A percentile compares a stretch with the other conserved stretches of the same genome.
Evolutionary conservation across 30 jellyfish, hydroid and myxozoan species (phyloP).

Genomic region (Hydra vulgaris): DNA sequence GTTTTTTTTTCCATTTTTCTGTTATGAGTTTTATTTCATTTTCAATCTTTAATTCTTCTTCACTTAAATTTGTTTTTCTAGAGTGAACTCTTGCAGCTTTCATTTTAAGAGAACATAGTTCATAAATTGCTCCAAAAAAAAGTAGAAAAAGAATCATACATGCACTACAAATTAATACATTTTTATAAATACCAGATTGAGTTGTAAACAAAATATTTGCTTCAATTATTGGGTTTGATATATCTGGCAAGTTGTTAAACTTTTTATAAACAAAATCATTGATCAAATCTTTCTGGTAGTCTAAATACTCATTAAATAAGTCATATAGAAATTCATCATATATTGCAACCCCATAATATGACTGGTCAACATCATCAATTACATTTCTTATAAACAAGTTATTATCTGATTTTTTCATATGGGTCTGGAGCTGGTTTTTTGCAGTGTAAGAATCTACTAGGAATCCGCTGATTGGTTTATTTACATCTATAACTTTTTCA

Average conservation of each 20-base stretch:
- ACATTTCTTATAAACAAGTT: slow-evolving; percentile 5
- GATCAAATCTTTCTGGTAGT: slow-evolving; percentile 18
- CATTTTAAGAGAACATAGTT: neutral
- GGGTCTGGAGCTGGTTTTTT: neutral
- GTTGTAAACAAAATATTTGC: slow-evolving; percentile 32
- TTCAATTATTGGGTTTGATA: slow-evolving; percentile 2
- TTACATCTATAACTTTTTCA: neutral
- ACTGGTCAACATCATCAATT: slow-evolving; percentile 22
- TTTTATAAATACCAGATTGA: slow-evolving; percentile 14
- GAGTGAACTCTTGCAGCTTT: neutral
- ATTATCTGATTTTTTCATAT: neutral
- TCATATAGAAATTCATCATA: slow-evolving; percentile 15
- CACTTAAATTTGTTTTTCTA: neutral
- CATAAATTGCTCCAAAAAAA: slow-evolving; percentile 11
- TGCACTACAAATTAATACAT: slow-evolving; percentile 1
- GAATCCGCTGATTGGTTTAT: slow-evolving; percentile 1
- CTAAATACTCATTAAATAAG: slow-evolving; percentile 23
- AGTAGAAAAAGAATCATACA: neutral
- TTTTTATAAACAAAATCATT: slow-evolving; percentile 4
- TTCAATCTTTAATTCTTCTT: slow-evolving; percentile 15
- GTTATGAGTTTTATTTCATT: neutral
- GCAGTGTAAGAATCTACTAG: slow-evolving; percentile 26
- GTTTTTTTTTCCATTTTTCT: slow-evolving; percentile 19
- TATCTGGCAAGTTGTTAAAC: slow-evolving; percentile 8
- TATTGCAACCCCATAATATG: slow-evolving; percentile 24